These are phyloP conservation scores for Metallyticus violacea DNA, from an alignment of 2,888 invertebrate genomes.

Conservation along the genomic window DNA sequence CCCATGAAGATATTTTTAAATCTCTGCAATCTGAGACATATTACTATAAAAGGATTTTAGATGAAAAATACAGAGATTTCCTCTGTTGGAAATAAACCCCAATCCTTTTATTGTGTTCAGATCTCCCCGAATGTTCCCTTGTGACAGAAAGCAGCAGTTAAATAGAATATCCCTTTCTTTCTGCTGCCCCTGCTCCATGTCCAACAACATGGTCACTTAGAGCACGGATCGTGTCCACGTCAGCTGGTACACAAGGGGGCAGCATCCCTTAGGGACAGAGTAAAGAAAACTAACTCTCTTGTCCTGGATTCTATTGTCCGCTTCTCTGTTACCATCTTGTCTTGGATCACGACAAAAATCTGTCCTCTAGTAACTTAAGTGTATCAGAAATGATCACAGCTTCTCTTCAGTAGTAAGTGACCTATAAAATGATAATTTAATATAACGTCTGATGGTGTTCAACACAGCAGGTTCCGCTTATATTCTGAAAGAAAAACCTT, in stretches of 20 bases:
- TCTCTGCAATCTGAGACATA: too few species aligned
- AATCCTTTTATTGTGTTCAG: background rate
- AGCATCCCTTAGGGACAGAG: background rate
- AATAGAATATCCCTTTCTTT: background rate
- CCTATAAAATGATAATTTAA: too few species aligned
- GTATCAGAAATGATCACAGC: background rate
- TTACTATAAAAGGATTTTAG: too few species aligned
- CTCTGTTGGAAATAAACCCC: too few species aligned
- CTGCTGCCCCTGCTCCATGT: background rate
- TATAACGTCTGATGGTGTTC: too few species aligned
- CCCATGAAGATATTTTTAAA: too few species aligned
- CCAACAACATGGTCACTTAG: slow-evolving; percentile 13
- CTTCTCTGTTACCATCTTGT: too few species aligned
- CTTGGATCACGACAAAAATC: background rate
- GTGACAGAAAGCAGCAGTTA: slow-evolving; percentile 8
- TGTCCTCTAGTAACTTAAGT: background rate
- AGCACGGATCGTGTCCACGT: background rate
- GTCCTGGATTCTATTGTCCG: background rate
- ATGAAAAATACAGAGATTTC: too few species aligned
- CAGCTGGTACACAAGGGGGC: background rate
- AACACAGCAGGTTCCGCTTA: too few species aligned
- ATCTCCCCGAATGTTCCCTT: background rate
- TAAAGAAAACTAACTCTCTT: background rate
- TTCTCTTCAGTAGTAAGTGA: too few species aligned
- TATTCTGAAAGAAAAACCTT: background rate